Base-by-base conservation (phyloP, 2,888 invertebrate species). In the Siphonodentalium dalli region DNA sequence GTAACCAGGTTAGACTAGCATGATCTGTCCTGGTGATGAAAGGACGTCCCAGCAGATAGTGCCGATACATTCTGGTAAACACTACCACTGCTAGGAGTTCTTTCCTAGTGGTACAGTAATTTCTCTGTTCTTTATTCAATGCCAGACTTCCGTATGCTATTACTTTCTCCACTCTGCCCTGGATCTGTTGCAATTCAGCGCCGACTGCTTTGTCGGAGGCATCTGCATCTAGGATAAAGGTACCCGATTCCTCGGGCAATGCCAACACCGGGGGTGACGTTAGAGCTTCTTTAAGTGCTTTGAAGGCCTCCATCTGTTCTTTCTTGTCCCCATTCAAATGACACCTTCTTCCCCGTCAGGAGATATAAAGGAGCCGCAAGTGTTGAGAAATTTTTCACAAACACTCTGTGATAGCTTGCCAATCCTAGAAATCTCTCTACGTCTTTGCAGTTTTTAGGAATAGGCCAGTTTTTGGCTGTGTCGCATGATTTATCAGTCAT, bases 11-110 rank as follows among this genome's bases (percentile, higher is more conserved):
- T 13, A 51, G 15, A 18, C 35, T 27, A 35, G n/a, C 20, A 23
- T 51, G 51, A 21, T 49, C 49, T 41, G 49, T 49, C 5, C 49
- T 21, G 4, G 42, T 8, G 7, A 31, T n/a, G 26, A 49, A 49
- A 20, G 13, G n/a, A 33, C 42, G 18, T 8, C 33, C 34, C 3
- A 49, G 27, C 24, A 49, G 34, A 31, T 51, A 51, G 23, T 51
- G 38, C 24, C 33, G 4, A 20, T 31, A 49, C 2, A 31, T 7
- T 9, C 26, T 6, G 5, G 23, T 8, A 23, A 42, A 41, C 8
- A 5, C 31, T 18, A 49, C 42, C 2, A 49, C 34, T 7, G 44
- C 44, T 24, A 51, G 23, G 8, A 51, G 38, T 15, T 43, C 33
- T 8, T 26, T 29, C 9, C 33, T 7, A 21, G 40, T 40, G 13